Evolutionary conservation across 2,888 invertebrate genomes (phyloP).

Genomic region (Patella ulyssiponensis): DNA sequence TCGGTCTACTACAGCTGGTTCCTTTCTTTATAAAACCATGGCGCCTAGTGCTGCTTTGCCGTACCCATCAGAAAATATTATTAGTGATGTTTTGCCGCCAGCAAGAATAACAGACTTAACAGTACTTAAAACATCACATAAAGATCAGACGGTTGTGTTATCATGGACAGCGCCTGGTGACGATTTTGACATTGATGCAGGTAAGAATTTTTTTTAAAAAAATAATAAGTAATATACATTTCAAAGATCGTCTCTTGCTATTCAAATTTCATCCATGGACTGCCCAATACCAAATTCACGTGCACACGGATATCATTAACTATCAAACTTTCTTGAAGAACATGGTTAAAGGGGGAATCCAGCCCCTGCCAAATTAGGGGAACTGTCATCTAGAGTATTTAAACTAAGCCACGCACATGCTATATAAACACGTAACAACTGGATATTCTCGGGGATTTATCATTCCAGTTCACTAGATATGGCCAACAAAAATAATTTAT

Average conservation of each 20-base stretch:
- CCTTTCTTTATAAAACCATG: slow-evolving; percentile 16
- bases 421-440: too few species aligned
- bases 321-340: too few species aligned
- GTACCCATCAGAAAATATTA: background rate
- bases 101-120: slow-evolving; percentile 52
- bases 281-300: too few species aligned
- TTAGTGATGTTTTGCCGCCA: slow-evolving; percentile 43
- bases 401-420: too few species aligned
- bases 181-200: slow-evolving; percentile 52
- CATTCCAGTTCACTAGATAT: too few species aligned
- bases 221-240: background rate
- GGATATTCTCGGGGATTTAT: too few species aligned
- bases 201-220: slow-evolving; percentile 31
- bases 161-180: slow-evolving; percentile 59
- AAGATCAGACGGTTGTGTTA: slow-evolving; percentile 44
- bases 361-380: too few species aligned
- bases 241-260: background rate
- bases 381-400: too few species aligned
- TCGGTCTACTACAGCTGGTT: slow-evolving; percentile 19
- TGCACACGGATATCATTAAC: too few species aligned
- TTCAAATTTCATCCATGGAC: background rate
- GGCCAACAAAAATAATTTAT: too few species aligned
- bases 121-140: slow-evolving; percentile 41
- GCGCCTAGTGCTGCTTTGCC: slow-evolving; percentile 13
- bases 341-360: too few species aligned